A percentile compares a stretch with the other conserved stretches of the same genome.
These are phyloP conservation scores for Drosophila rubida DNA, from an alignment of 2,888 invertebrate species.

Conservation along the genomic window DNA sequence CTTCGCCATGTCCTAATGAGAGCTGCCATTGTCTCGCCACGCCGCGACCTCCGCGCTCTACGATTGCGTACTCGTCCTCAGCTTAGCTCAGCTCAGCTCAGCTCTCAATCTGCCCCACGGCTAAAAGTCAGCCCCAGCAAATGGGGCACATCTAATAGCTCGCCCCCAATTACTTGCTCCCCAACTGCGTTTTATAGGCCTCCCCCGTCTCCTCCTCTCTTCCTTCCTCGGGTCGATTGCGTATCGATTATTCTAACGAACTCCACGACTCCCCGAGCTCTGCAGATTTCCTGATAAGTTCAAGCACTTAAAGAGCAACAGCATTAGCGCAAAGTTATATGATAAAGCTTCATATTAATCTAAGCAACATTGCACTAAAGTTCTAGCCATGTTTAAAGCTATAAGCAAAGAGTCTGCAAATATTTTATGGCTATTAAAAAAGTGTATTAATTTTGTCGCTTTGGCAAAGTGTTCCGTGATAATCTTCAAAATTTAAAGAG, in stretches of 20 bases:
- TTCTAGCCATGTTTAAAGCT: too few species aligned
- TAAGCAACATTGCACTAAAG: too few species aligned
- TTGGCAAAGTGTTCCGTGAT: too few species aligned
- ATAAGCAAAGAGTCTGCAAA: too few species aligned
- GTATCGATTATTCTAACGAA: constrained; percentile 3
- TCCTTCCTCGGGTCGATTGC: background rate
- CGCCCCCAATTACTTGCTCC: background rate
- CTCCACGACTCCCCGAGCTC: background rate
- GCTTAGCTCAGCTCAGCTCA: background rate
- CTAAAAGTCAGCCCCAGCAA: constrained; percentile 14
- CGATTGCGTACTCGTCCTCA: too few species aligned
- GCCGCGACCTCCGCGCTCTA: too few species aligned
- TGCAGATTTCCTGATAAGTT: background rate
- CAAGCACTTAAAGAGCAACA: too few species aligned
- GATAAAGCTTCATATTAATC: too few species aligned
- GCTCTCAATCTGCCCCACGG: background rate
- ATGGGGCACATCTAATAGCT: constrained; percentile 22
- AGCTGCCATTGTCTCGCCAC: constrained; percentile 13
- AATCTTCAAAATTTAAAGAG: too few species aligned
- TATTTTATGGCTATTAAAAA: too few species aligned
- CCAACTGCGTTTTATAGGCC: background rate
- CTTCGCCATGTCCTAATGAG: constrained; percentile 60
- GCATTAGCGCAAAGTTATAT: too few species aligned
- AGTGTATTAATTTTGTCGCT: too few species aligned
- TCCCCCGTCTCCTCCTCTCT: background rate